These are phyloP conservation scores for Thunnus maccoyii DNA, from an alignment of 2,113 vertebrate species.

Conservation along the genomic window DNA sequence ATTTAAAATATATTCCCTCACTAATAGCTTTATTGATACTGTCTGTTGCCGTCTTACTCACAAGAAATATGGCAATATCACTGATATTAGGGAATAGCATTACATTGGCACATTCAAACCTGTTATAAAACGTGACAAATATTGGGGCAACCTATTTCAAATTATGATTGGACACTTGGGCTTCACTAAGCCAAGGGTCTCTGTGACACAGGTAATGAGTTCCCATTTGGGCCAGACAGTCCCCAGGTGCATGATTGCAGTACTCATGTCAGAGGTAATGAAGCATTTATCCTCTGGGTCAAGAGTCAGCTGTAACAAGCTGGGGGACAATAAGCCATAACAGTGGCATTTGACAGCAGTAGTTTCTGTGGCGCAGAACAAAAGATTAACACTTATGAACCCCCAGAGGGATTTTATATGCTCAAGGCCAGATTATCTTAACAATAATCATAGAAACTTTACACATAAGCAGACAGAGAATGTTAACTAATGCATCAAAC, in stretches of 20 bases:
- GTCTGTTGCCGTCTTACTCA: neutral
- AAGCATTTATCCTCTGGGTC: conserved; percentile 68
- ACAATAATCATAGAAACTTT: neutral
- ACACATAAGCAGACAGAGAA: too few relatives aligned
- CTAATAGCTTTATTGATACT: neutral
- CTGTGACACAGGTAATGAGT: conserved; percentile 76
- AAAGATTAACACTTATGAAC: conserved; percentile 4
- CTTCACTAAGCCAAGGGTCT: conserved; percentile 55
- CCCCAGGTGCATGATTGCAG: conserved; percentile 66
- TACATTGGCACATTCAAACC: neutral
- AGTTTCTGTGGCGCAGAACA: conserved; percentile 22
- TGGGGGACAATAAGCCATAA: conserved; percentile 42
- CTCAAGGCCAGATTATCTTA: neutral
- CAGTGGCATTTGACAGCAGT: conserved; percentile 43
- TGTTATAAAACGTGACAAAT: conserved; percentile 2
- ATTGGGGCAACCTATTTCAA: conserved; percentile 21
- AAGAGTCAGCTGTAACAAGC: conserved; percentile 59
- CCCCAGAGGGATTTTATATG: neutral
- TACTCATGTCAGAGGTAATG: conserved; percentile 54
- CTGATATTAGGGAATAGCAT: neutral
- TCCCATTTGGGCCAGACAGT: conserved; percentile 59
- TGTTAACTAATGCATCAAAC: neutral
- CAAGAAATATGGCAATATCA: too few relatives aligned
- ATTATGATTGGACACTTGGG: conserved; percentile 11
- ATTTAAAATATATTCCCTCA: neutral